Percentiles rank a stretch among this genome's conserved stretches.
Evolutionary conservation across 2,797 vertebrate genomes (phyloP).

Genomic region (Chaetodon trifasciatus): DNA sequence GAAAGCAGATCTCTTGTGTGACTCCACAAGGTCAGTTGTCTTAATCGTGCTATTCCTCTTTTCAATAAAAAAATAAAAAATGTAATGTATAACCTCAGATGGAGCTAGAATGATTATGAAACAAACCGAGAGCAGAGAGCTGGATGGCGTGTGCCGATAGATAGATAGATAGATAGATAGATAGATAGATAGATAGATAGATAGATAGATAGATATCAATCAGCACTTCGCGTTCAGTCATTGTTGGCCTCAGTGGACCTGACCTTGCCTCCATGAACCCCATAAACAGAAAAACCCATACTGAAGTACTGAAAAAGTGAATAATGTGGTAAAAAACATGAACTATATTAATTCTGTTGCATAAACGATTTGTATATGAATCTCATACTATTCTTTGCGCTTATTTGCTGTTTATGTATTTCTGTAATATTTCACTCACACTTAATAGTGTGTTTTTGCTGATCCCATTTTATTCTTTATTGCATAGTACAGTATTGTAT

Average conservation of each 20-base stretch:
- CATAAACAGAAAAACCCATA: background rate
- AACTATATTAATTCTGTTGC: background rate
- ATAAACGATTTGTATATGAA: background rate
- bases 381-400: background rate
- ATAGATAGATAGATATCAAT: no score
- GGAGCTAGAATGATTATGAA: background rate
- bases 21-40: conserved; percentile 19
- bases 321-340: background rate
- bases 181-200: no score
- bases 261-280: background rate
- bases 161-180: no score
- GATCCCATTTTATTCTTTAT: background rate
- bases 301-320: background rate
- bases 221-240: background rate
- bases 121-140: background rate
- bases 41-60: conserved; percentile 14
- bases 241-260: background rate
- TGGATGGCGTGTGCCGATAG: no score
- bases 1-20: conserved; percentile 17
- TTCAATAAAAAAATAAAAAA: conserved; percentile 11
- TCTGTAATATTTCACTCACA: background rate
- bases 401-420: background rate
- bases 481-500: background rate
- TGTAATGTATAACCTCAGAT: background rate
- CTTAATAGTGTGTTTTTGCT: background rate